These are phyloP conservation scores for Drosophila colorata DNA, from an alignment of 2,888 invertebrate genomes.

Conservation along the genomic window DNA sequence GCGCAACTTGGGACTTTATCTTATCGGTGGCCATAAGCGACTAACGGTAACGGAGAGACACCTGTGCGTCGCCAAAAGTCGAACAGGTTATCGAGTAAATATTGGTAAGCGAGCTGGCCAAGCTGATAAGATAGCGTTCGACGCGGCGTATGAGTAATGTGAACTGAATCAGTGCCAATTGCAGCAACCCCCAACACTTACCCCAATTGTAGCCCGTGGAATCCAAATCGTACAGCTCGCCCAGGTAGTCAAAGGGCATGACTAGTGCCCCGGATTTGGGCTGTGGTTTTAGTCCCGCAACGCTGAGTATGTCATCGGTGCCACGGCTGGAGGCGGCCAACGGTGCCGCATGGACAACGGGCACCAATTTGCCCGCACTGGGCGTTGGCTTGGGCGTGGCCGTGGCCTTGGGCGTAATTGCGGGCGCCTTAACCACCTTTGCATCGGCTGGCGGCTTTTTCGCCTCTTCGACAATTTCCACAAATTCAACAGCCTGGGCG, in stretches of 20 bases:
- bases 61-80: slow-evolving; percentile 59
- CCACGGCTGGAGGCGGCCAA: slow-evolving; percentile 55
- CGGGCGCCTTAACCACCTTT: slow-evolving; percentile 24
- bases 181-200: slow-evolving; percentile 58
- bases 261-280: slow-evolving; percentile 74
- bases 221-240: slow-evolving; percentile 80
- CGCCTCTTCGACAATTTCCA: slow-evolving; percentile 58
- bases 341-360: slow-evolving; percentile 3
- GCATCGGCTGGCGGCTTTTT: slow-evolving; percentile 32
- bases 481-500: slow-evolving; percentile 54
- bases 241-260: slow-evolving; percentile 77
- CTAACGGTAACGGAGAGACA: slow-evolving; percentile 35
- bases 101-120: slow-evolving; percentile 59
- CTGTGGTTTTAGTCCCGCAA: slow-evolving; percentile 68
- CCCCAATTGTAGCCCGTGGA: slow-evolving; percentile 82
- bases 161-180: slow-evolving; percentile 58
- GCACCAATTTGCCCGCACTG: slow-evolving; percentile 1
- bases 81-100: slow-evolving; percentile 76
- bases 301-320: slow-evolving; percentile 70
- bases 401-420: slow-evolving; percentile 13
- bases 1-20: slow-evolving; percentile 49
- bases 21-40: slow-evolving; percentile 48
- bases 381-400: slow-evolving; percentile 15
- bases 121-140: slow-evolving; percentile 64
- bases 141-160: slow-evolving; percentile 71